A percentile compares a stretch with the other conserved stretches of the same genome.
These are phyloP conservation scores for Sinosuthora webbiana DNA, from an alignment of 2,113 vertebrate genomes.

Conservation along the genomic window DNA sequence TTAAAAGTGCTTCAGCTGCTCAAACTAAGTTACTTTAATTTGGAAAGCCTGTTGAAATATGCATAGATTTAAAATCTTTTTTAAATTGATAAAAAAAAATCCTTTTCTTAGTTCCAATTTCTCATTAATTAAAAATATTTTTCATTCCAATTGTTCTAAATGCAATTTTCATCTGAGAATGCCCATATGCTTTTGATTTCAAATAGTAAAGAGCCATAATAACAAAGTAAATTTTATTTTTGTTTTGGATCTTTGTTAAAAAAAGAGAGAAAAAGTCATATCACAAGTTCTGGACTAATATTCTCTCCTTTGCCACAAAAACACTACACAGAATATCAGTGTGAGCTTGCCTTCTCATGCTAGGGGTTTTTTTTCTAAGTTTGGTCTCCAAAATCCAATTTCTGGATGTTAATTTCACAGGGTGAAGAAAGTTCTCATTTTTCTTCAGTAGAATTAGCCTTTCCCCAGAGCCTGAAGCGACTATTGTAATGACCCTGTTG, in stretches of 20 bases:
- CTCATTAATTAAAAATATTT: slow-evolving; percentile 43
- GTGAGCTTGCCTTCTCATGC: background rate
- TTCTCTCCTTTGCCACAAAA: background rate
- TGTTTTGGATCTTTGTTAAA: background rate
- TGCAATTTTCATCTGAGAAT: background rate
- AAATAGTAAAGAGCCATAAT: background rate
- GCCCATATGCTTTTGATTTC: background rate
- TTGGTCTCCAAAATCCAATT: background rate
- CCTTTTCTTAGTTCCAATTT: background rate
- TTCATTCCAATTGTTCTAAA: slow-evolving; percentile 4
- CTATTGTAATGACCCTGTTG: background rate
- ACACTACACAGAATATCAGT: background rate
- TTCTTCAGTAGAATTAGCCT: background rate
- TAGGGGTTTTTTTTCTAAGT: background rate
- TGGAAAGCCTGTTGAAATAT: slow-evolving; percentile 15
- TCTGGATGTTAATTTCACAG: background rate
- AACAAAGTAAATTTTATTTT: background rate
- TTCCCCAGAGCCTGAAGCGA: background rate
- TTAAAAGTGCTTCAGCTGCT: background rate
- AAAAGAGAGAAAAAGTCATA: background rate
- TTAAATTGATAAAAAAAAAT: background rate
- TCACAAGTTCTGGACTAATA: background rate
- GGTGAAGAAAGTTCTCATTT: background rate
- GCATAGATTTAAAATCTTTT: background rate
- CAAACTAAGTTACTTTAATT: slow-evolving; percentile 21